Evolutionary conservation across 2,888 invertebrate species (phyloP).

Genomic region (Balanococcus diminutus): DNA sequence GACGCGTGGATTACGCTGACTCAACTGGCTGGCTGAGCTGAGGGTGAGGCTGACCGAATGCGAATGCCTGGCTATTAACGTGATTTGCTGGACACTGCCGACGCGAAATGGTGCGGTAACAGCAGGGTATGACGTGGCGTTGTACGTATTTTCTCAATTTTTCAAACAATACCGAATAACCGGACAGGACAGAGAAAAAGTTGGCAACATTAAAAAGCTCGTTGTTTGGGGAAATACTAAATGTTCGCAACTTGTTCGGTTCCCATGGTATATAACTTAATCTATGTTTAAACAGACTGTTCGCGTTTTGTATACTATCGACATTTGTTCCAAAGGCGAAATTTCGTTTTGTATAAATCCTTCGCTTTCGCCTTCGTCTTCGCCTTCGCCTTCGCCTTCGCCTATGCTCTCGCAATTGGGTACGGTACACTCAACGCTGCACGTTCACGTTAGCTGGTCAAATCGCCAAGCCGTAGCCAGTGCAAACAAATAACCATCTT

Average conservation of each 20-base stretch:
- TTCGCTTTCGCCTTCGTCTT: not conserved
- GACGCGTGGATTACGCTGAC: too few species aligned
- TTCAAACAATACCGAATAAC: not conserved
- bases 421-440: too few species aligned
- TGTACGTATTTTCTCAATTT: not conserved
- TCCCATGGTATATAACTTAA: not conserved
- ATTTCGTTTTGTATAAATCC: not conserved
- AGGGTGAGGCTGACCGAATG: too few species aligned
- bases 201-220: not conserved
- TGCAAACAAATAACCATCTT: too few species aligned
- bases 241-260: not conserved
- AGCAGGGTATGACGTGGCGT: too few species aligned
- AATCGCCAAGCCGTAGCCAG: too few species aligned
- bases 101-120: too few species aligned
- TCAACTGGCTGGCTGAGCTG: too few species aligned
- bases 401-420: too few species aligned
- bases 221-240: not conserved
- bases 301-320: not conserved
- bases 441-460: too few species aligned
- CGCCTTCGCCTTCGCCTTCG: not conserved
- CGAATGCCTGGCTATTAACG: not conserved
- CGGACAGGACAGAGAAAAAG: not conserved
- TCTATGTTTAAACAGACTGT: not conserved
- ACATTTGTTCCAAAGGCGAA: not conserved
- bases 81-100: not conserved